phyloP scores from a whole-genome alignment of 2,797 vertebrate species.

The Oryzias sinensis region DNA sequence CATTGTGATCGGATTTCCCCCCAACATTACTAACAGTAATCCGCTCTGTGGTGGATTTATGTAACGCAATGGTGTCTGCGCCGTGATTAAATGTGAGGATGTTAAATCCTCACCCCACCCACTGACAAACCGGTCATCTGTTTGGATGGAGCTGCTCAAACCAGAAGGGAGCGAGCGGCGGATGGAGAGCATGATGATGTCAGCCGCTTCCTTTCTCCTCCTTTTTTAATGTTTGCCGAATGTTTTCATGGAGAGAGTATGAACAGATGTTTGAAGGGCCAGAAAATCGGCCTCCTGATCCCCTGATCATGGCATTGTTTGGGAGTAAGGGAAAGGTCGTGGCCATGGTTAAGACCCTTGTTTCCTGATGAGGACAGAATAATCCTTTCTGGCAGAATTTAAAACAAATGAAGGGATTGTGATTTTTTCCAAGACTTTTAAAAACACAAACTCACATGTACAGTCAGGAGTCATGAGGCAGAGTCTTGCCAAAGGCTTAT shows the following conservation, averaged over 20 bases:
- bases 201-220: neutral
- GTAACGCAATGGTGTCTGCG: conserved; percentile 60
- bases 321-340: conserved; percentile 1
- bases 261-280: neutral
- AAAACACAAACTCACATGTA: neutral
- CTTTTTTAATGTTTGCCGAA: neutral
- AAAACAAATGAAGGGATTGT: neutral
- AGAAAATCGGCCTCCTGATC: conserved; percentile 1
- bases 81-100: conserved; percentile 55
- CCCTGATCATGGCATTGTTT: neutral
- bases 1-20: conserved; percentile 49
- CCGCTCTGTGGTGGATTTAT: conserved; percentile 64
- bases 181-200: conserved; percentile 1
- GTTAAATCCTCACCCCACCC: conserved; percentile 55
- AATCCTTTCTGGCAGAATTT: neutral
- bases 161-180: neutral
- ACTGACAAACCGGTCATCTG: conserved; percentile 12
- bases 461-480: neutral
- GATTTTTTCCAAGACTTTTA: neutral
- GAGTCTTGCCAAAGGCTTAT: too few species aligned
- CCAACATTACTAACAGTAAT: conserved; percentile 53
- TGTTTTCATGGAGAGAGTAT: neutral
- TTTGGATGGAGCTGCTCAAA: conserved; percentile 19
- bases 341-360: neutral
- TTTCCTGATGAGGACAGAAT: conserved; percentile 4